Conservation (phyloP, 2,888 invertebrate species). For the Harpalus rufipes region DNA sequence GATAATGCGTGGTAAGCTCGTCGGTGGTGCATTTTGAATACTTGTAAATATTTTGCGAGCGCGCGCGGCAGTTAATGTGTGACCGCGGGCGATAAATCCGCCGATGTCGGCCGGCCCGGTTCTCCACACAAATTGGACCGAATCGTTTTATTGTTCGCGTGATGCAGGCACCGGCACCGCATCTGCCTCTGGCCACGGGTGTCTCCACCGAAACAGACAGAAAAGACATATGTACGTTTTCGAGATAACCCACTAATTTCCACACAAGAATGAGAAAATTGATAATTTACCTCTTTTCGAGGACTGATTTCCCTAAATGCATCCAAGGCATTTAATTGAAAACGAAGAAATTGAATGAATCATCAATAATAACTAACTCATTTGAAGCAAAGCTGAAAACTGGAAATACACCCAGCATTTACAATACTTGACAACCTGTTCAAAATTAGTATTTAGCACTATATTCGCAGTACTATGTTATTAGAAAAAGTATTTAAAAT, state of each 20-base stretch:
- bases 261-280: conserved; percentile 4
- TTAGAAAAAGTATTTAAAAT: too few species aligned
- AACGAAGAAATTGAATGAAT: background rate
- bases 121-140: conserved; percentile 49
- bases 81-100: conserved; percentile 52
- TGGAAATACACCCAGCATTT: too few species aligned
- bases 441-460: too few species aligned
- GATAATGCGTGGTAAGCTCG: conserved; percentile 1
- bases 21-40: conserved; percentile 48
- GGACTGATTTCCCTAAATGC: too few species aligned
- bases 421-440: too few species aligned
- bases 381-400: too few species aligned
- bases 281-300: background rate
- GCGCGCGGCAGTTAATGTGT: conserved; percentile 50
- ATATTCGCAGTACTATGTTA: too few species aligned
- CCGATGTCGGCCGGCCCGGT: conserved; percentile 36
- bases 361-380: too few species aligned
- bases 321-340: too few species aligned
- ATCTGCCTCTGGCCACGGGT: conserved; percentile 41
- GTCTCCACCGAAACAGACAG: conserved; percentile 15
- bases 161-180: conserved; percentile 10
- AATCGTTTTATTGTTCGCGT: conserved; percentile 47
- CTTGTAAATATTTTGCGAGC: conserved; percentile 44
- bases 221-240: conserved; percentile 16
- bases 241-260: conserved; percentile 30